Evolutionary conservation across 1,140 invertebrate genomes (phyloP).

Genomic region (Drosophila pectinifera): DNA sequence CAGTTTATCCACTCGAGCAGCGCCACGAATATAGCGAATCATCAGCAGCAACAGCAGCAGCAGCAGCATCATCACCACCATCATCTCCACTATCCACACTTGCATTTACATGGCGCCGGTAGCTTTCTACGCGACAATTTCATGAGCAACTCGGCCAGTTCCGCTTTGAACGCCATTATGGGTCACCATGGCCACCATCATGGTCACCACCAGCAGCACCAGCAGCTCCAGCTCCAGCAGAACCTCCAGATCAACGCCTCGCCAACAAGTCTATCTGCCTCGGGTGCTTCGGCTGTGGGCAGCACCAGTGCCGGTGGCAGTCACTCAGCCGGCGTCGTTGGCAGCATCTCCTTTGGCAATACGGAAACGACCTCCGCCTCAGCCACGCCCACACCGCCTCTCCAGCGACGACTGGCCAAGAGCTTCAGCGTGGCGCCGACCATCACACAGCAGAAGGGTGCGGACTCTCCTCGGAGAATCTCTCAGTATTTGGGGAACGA

Average conservation of each 20-base stretch:
- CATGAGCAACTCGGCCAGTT: slow-evolving; percentile 80
- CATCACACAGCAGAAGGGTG: slow-evolving; percentile 84
- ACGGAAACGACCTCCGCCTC: slow-evolving; percentile 29
- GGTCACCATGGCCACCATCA: slow-evolving; percentile 54
- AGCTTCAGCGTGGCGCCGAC: slow-evolving; percentile 93
- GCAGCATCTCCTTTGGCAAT: slow-evolving; percentile 71
- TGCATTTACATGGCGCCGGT: slow-evolving; percentile 80
- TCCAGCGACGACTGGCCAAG: slow-evolving; percentile 93
- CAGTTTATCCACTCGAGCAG: slow-evolving; percentile 76
- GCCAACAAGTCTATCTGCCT: slow-evolving; percentile 29
- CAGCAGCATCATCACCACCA: slow-evolving; percentile 53
- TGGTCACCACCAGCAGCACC: slow-evolving; percentile 28
- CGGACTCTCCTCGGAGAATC: slow-evolving; percentile 23
- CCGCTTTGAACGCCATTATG: slow-evolving; percentile 79
- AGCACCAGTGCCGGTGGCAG: slow-evolving; percentile 72
- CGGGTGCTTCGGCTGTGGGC: slow-evolving; percentile 40
- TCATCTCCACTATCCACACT: slow-evolving; percentile 74
- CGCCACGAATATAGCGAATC: slow-evolving; percentile 59
- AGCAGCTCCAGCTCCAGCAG: slow-evolving; percentile 26
- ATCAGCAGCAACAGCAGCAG: slow-evolving; percentile 36
- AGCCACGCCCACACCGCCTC: slow-evolving; percentile 90
- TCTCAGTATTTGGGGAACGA: slow-evolving; percentile 14
- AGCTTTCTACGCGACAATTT: slow-evolving; percentile 80
- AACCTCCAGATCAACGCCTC: slow-evolving; percentile 48
- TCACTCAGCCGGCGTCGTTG: slow-evolving; percentile 76